These are phyloP conservation scores for Bacillus rossius DNA, from an alignment of 1,140 invertebrate species.

Conservation along the genomic window DNA sequence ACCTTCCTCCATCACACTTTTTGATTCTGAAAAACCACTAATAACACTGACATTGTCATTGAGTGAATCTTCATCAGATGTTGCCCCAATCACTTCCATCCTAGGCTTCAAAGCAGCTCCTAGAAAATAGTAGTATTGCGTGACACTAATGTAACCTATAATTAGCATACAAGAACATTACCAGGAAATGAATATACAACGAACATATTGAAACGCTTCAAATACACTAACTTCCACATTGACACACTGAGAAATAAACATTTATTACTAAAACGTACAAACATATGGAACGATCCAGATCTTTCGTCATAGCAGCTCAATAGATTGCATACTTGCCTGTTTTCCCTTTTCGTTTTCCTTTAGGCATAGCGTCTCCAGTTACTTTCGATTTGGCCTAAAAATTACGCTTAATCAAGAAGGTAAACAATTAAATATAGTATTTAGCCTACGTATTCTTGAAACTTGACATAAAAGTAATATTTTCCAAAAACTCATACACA, in stretches of 20 bases:
- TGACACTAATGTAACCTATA: too few relatives aligned
- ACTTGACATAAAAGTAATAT: slow-evolving; percentile 17
- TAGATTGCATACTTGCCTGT: slow-evolving; percentile 11
- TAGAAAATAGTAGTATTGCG: too few relatives aligned
- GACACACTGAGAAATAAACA: background rate
- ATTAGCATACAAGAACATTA: background rate
- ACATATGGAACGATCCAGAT: background rate
- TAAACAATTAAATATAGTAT: slow-evolving; percentile 19
- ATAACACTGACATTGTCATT: slow-evolving; percentile 64
- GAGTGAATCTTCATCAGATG: slow-evolving; percentile 62
- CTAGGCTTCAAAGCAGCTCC: background rate
- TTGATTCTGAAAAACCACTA: slow-evolving; percentile 58
- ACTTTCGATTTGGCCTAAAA: slow-evolving; percentile 15
- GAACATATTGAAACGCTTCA: background rate
- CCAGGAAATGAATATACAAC: background rate
- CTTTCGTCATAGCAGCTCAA: background rate
- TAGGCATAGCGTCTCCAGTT: slow-evolving; percentile 11
- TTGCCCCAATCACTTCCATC: slow-evolving; percentile 1
- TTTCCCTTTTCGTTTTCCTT: slow-evolving; percentile 21
- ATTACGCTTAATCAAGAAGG: slow-evolving; percentile 17
- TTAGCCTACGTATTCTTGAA: slow-evolving; percentile 14
- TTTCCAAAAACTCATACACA: slow-evolving; percentile 15
- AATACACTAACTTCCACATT: background rate
- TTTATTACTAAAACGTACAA: background rate
- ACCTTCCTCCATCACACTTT: slow-evolving; percentile 54